Evolutionary conservation across 1,140 invertebrate species (phyloP).

Genomic region (Aphidius ervi): DNA sequence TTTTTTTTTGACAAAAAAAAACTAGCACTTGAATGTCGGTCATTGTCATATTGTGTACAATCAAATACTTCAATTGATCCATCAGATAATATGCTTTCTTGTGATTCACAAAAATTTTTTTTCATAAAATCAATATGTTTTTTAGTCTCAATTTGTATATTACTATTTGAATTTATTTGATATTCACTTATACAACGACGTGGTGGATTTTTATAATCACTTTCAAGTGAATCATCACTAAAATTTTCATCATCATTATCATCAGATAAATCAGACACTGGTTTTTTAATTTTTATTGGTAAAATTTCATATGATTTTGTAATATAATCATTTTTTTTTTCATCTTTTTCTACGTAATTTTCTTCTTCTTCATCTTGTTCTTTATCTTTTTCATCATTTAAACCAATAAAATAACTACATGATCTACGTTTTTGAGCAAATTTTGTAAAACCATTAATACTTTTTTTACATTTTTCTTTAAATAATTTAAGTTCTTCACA

Average conservation of each 20-base stretch:
- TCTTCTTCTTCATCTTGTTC: slow-evolving; percentile 31
- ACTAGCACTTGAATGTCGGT: slow-evolving; percentile 54
- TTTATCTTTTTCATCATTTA: slow-evolving; percentile 35
- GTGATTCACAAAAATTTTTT: slow-evolving; percentile 54
- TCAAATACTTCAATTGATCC: slow-evolving; percentile 56
- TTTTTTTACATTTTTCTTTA: slow-evolving; percentile 42
- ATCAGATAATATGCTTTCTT: slow-evolving; percentile 73
- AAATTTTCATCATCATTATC: slow-evolving; percentile 56
- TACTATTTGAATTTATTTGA: slow-evolving; percentile 62
- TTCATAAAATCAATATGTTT: slow-evolving; percentile 33
- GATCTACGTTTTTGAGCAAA: slow-evolving; percentile 46
- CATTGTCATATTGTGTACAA: slow-evolving; percentile 58
- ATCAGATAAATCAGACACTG: slow-evolving; percentile 26
- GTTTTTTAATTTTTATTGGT: slow-evolving; percentile 43
- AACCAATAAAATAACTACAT: slow-evolving; percentile 49
- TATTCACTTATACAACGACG: slow-evolving; percentile 70
- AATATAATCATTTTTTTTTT: slow-evolving; percentile 26
- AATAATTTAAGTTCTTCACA: slow-evolving; percentile 47
- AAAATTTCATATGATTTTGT: slow-evolving; percentile 46
- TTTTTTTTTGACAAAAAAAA: slow-evolving; percentile 51
- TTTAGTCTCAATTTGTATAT: slow-evolving; percentile 27
- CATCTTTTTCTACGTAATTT: slow-evolving; percentile 38
- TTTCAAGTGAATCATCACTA: slow-evolving; percentile 72
- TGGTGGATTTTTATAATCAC: slow-evolving; percentile 59
- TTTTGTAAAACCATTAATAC: slow-evolving; percentile 39